phyloP scores from a whole-genome alignment of 2,797 vertebrate genomes.

The Myripristis jacobus region DNA sequence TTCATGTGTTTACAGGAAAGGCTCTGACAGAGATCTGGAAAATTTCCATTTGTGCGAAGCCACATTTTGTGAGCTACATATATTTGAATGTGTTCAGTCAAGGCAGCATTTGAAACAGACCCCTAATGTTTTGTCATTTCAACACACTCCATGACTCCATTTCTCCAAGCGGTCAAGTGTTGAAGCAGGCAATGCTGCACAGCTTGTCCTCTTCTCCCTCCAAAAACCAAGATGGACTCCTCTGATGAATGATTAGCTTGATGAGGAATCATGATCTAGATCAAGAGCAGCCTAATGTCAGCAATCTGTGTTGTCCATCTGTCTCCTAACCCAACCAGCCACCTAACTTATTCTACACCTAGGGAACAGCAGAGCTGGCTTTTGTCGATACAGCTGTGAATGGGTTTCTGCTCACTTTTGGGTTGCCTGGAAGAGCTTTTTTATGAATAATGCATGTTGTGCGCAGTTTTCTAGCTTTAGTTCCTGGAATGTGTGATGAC shows the following conservation, averaged over 20 bases:
- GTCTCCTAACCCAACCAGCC: conserved; percentile 71
- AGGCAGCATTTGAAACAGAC: conserved; percentile 55
- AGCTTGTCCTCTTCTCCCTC: conserved; percentile 70
- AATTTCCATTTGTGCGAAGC: background rate
- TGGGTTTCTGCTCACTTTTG: conserved; percentile 32
- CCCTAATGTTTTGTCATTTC: conserved; percentile 71
- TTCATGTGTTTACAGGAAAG: background rate
- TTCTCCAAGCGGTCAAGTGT: conserved; percentile 70
- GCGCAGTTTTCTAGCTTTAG: conserved; percentile 36
- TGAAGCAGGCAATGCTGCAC: conserved; percentile 69
- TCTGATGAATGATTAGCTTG: conserved; percentile 82
- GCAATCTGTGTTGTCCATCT: conserved; percentile 82
- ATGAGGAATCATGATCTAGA: conserved; percentile 83
- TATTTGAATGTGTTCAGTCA: conserved; percentile 31
- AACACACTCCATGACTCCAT: conserved; percentile 59
- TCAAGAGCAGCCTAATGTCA: conserved; percentile 81
- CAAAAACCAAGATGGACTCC: conserved; percentile 74
- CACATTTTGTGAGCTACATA: conserved; percentile 6
- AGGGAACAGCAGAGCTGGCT: conserved; percentile 40
- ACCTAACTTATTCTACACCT: conserved; percentile 46
- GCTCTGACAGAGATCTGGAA: background rate
- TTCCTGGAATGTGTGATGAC: conserved; percentile 8
- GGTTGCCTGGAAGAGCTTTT: conserved; percentile 12
- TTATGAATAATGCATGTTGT: conserved; percentile 47
- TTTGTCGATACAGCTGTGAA: conserved; percentile 48